Conservation (phyloP, 1,140 invertebrate species). For the Drosophila punjabiensis region DNA sequence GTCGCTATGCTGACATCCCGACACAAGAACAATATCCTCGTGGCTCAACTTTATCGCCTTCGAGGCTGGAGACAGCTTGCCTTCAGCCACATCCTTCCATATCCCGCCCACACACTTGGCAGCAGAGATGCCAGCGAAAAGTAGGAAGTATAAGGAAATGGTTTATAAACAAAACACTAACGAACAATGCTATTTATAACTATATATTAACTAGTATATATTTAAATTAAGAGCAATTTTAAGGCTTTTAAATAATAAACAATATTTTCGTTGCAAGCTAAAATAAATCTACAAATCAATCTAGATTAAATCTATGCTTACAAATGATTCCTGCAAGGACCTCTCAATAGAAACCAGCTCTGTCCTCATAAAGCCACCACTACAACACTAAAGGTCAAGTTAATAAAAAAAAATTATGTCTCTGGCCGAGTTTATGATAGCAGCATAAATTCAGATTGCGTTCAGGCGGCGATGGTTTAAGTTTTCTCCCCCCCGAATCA, state of each 20-base stretch:
- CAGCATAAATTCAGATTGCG: conserved; percentile 49
- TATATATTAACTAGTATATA: not conserved
- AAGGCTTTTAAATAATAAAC: not conserved
- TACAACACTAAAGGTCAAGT: conserved; percentile 55
- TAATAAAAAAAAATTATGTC: conserved; percentile 43
- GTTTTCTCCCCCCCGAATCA: conserved; percentile 14
- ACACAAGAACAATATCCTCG: conserved; percentile 47
- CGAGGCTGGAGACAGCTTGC: conserved; percentile 21
- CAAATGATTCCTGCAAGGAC: not conserved
- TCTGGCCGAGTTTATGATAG: conserved; percentile 35
- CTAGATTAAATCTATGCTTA: not conserved
- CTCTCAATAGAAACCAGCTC: not conserved
- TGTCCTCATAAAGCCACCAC: not conserved
- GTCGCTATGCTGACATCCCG: conserved; percentile 45
- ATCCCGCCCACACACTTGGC: conserved; percentile 8
- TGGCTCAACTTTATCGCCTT: conserved; percentile 49
- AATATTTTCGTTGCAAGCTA: not conserved
- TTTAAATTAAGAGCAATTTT: not conserved
- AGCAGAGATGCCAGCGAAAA: not conserved
- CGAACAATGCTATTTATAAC: no score
- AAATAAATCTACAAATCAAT: not conserved
- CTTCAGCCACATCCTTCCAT: conserved; percentile 12
- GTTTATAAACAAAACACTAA: not conserved
- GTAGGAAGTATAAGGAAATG: not conserved
- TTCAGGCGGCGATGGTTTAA: conserved; percentile 10